phyloP scores from a whole-genome alignment of 2,888 invertebrate species.

The Scaptomyza reducta region DNA sequence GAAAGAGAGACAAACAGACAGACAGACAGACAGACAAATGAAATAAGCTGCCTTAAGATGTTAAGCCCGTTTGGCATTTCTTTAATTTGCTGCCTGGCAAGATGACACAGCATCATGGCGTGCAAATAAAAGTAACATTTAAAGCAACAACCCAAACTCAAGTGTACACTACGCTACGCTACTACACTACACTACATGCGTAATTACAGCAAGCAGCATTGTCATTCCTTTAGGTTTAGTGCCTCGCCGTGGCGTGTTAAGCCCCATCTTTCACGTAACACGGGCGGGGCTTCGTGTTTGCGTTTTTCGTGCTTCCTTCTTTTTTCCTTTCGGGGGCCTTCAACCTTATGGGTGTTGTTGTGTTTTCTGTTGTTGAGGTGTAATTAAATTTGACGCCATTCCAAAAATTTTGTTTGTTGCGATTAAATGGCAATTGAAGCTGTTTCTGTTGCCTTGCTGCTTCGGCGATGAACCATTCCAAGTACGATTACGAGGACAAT shows the following conservation, averaged over 20 bases:
- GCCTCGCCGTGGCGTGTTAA: conserved; percentile 44
- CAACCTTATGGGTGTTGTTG: conserved; percentile 1
- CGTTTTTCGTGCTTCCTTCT: neutral
- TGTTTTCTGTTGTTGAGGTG: no score
- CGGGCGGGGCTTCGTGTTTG: conserved; percentile 5
- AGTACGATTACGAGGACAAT: conserved; percentile 3
- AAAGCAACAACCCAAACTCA: conserved; percentile 9
- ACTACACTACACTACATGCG: conserved; percentile 34
- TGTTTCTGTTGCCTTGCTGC: conserved; percentile 11
- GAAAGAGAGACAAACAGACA: conserved; percentile 3
- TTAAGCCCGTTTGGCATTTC: conserved; percentile 76
- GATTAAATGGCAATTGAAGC: conserved; percentile 23
- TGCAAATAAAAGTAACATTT: conserved; percentile 75
- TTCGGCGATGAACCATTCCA: conserved; percentile 37
- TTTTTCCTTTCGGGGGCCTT: neutral
- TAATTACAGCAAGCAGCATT: conserved; percentile 49
- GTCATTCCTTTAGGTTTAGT: conserved; percentile 34
- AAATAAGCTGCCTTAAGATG: conserved; percentile 69
- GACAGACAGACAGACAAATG: neutral
- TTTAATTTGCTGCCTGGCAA: conserved; percentile 59
- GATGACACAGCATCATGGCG: conserved; percentile 53
- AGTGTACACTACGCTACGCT: conserved; percentile 10
- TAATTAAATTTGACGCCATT: conserved; percentile 48
- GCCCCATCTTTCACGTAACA: conserved; percentile 24
- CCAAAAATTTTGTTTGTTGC: conserved; percentile 17